These are phyloP conservation scores for Caretta caretta DNA, from an alignment of 2,113 vertebrate genomes.

Conservation along the genomic window DNA sequence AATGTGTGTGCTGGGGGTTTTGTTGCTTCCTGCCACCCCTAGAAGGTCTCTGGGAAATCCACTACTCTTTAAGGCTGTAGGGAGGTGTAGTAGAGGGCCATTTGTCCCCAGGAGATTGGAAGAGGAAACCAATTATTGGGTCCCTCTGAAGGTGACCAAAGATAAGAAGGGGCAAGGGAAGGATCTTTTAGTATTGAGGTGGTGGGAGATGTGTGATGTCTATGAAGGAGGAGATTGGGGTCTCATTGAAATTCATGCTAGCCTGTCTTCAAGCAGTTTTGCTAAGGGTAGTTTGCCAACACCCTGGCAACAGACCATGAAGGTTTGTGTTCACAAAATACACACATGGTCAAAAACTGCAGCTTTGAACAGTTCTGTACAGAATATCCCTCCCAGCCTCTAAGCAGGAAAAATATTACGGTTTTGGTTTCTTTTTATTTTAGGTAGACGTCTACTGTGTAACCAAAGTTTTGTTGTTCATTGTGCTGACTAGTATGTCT, in stretches of 20 bases:
- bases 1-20: background rate
- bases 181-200: background rate
- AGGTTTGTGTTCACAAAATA: background rate
- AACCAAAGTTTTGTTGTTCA: conserved; percentile 61
- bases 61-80: background rate
- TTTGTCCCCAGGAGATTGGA: background rate
- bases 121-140: background rate
- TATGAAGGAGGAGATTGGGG: background rate
- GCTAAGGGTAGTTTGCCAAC: background rate
- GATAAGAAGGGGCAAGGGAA: background rate
- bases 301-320: background rate
- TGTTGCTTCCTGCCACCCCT: background rate
- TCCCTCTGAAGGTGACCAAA: background rate
- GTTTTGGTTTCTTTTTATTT: conserved; percentile 58
- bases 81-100: background rate
- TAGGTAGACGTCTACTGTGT: background rate
- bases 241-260: background rate
- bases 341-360: background rate
- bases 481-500: conserved; percentile 56
- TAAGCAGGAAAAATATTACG: conserved; percentile 38
- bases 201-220: background rate
- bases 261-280: background rate
- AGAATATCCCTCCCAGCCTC: conserved; percentile 2
- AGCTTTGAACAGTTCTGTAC: background rate
- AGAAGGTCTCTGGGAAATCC: background rate